Base-by-base conservation (phyloP, 1,140 invertebrate species). In the Magallana ariakensis region DNA sequence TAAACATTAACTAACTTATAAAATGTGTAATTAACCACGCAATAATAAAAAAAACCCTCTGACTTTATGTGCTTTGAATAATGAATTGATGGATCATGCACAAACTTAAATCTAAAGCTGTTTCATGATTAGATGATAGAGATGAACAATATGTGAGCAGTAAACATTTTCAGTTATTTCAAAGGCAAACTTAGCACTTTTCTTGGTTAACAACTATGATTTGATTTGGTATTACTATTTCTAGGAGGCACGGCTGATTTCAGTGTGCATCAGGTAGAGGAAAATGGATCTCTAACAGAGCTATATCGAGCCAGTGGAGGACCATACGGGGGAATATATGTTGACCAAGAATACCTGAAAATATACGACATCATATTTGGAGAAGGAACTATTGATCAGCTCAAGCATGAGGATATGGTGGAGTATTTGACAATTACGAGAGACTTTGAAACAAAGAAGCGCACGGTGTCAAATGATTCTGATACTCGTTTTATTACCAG, bases 401-500 rank as follows among this genome's bases (percentile, higher is more conserved):
- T 85, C n/a, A 80, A 80, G 26, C 70, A 8, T 16, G 7, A 80
- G 13, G 54, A 75, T 33, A 46, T 22, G 13, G 16, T 54, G 2
- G 66, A 85, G 54, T 85, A 75, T 80, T 16, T 85, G 1, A 54
- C 70, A 57, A 54, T 85, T 46, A 57, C 80, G 9, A 56, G 55
- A 5, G 53, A 16, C 7, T 85, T 85, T 80, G 84, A 85, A n/a
- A 33, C 19, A 15, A 80, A 56, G 46, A 85, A 85, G 66, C 54
- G 33, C 16, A 57, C 54, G 16, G 56, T 58, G 0, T 22, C 57
- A 26, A 9, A 1, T 6, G 19, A 75, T 6, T 26, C 46, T 11
- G 56, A 26, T 85, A 33, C 4, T 70, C 13, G n/a, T 55, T 26
- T 15, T 70, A 33, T 56, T 85, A 26, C n/a, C 53, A 16, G 53